Conservation (phyloP, 2,113 vertebrate genomes). For the Cololabis saira region DNA sequence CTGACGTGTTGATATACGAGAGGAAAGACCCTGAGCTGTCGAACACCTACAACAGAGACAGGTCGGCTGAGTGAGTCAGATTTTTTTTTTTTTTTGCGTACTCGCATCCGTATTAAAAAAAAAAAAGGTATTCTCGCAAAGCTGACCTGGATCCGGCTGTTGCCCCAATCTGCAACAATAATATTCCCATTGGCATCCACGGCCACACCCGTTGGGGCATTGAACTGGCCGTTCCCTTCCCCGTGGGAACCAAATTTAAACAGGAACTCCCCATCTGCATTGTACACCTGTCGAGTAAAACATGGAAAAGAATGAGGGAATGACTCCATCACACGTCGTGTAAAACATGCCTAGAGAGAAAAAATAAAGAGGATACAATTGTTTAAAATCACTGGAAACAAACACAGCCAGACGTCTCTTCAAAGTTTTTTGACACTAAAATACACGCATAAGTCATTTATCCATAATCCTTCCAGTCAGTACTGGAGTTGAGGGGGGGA, state of each 20-base stretch:
- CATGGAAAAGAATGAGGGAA: not conserved
- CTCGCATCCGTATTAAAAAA: not conserved
- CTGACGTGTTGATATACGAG: slow-evolving; percentile 96
- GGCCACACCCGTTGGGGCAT: slow-evolving; percentile 94
- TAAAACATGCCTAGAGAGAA: not conserved
- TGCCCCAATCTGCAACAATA: slow-evolving; percentile 98
- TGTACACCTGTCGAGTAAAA: slow-evolving; percentile 87
- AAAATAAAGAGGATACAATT: not conserved
- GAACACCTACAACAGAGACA: slow-evolving; percentile 84
- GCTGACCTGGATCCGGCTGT: slow-evolving; percentile 95
- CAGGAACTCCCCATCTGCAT: slow-evolving; percentile 94
- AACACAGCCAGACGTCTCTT: not conserved
- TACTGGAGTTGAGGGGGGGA: no score
- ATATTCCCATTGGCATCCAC: slow-evolving; percentile 95
- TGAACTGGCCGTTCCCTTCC: slow-evolving; percentile 97
- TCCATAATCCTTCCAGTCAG: no score
- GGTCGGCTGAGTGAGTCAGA: not conserved
- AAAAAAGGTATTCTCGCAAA: not conserved
- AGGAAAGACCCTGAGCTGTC: slow-evolving; percentile 96
- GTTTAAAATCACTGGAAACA: not conserved
- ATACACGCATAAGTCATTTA: no score
- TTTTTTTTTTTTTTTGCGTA: not conserved
- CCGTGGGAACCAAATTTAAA: slow-evolving; percentile 98
- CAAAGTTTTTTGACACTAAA: no score
- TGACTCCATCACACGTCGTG: not conserved